These are phyloP conservation scores for Gastracanthus pulcherrimus DNA, from an alignment of 2,888 invertebrate species.

Conservation along the genomic window DNA sequence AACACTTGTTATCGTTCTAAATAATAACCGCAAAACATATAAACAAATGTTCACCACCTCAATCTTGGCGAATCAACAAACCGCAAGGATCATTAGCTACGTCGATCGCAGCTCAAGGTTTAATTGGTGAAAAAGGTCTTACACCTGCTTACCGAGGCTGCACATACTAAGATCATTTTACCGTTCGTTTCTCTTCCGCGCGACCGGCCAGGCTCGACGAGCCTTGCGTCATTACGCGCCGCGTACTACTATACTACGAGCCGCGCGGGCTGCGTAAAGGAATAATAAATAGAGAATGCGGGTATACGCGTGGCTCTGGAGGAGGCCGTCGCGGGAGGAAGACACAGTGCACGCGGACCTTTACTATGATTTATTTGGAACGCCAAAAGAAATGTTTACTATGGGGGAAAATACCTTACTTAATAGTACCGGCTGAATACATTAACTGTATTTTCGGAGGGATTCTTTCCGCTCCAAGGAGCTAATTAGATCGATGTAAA, in stretches of 20 bases:
- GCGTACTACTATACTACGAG: not conserved
- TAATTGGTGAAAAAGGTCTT: too few species aligned
- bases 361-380: slow-evolving; percentile 38
- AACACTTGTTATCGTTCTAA: too few species aligned
- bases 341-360: slow-evolving; percentile 10
- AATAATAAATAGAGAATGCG: slow-evolving; percentile 47
- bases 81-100: too few species aligned
- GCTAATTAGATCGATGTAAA: too few species aligned
- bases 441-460: not conserved
- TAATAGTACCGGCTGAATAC: not conserved
- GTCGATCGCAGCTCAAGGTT: too few species aligned
- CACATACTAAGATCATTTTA: too few species aligned
- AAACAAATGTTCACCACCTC: too few species aligned
- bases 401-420: not conserved
- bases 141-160: slow-evolving; percentile 8
- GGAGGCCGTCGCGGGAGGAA: too few species aligned
- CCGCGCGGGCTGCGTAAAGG: not conserved
- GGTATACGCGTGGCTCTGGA: slow-evolving; percentile 12
- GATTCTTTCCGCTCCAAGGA: not conserved
- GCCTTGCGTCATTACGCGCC: slow-evolving; percentile 23
- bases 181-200: not conserved
- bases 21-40: too few species aligned
- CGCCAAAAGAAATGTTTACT: slow-evolving; percentile 27
- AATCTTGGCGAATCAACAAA: too few species aligned
- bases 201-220: not conserved